A percentile compares a stretch with the other conserved stretches of the same genome.
These are phyloP conservation scores for Acheta domesticus DNA, from an alignment of 2,888 invertebrate species.

Conservation along the genomic window DNA sequence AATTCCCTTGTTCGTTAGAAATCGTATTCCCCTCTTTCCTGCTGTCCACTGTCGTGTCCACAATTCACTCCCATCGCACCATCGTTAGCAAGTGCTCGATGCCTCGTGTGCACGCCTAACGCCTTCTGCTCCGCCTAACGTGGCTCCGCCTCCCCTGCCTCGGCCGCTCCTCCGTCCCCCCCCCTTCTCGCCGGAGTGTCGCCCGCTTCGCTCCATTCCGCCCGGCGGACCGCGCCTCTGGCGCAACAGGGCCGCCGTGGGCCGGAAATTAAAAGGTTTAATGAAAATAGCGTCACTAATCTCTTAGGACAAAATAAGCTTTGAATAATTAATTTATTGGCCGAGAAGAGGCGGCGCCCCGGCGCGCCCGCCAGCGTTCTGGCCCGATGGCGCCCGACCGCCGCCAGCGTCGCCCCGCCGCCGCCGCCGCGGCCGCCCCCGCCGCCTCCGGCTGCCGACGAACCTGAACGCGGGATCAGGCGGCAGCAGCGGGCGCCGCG, in stretches of 20 bases:
- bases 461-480: background rate
- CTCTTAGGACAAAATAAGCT: conserved; percentile 10
- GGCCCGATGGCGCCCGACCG: background rate
- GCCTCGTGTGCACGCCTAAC: too few relatives aligned
- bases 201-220: background rate
- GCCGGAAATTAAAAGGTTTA: conserved; percentile 18
- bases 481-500: background rate
- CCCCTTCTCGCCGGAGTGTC: too few relatives aligned
- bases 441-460: background rate
- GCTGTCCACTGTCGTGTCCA: too few relatives aligned
- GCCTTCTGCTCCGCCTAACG: too few relatives aligned
- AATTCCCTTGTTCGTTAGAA: too few relatives aligned
- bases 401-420: background rate
- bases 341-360: background rate
- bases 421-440: background rate
- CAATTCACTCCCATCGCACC: too few relatives aligned
- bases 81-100: too few relatives aligned
- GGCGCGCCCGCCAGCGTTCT: too few relatives aligned
- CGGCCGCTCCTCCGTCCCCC: background rate
- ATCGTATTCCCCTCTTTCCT: too few relatives aligned
- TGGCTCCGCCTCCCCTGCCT: too few relatives aligned
- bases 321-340: conserved; percentile 18
- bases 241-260: background rate
- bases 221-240: background rate
- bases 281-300: conserved; percentile 18